A percentile compares a stretch with the other conserved stretches of the same genome.
phyloP scores from a whole-genome alignment of 1,140 invertebrate species.

The Choristoneura fumiferana region DNA sequence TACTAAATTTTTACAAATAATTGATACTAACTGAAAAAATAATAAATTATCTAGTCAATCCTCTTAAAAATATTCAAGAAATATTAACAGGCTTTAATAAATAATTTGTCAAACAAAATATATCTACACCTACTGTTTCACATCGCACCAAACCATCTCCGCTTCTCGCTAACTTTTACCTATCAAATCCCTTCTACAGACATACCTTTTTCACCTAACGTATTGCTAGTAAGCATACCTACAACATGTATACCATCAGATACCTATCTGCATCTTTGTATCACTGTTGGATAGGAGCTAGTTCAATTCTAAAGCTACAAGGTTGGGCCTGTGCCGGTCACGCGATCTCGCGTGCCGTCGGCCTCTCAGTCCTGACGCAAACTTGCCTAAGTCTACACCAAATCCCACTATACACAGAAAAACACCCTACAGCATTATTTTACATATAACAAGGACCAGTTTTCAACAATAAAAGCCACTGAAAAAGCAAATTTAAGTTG shows the following conservation, averaged over 20 bases:
- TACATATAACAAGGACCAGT: slow-evolving; percentile 22
- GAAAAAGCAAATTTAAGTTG: slow-evolving; percentile 4
- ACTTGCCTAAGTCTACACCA: slow-evolving; percentile 42
- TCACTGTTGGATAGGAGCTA: slow-evolving; percentile 17
- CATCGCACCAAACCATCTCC: no score
- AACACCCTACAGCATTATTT: slow-evolving; percentile 20
- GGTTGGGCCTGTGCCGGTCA: slow-evolving; percentile 40
- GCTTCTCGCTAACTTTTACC: no score
- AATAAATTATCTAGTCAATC: no score
- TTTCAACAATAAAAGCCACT: not conserved
- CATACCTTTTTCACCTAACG: no score
- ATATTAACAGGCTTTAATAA: no score
- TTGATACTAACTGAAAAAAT: no score
- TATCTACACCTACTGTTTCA: no score
- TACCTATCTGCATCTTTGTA: slow-evolving; percentile 9
- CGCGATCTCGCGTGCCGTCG: slow-evolving; percentile 66
- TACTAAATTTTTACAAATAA: no score
- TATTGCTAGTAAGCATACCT: no score
- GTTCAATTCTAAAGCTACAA: slow-evolving; percentile 27
- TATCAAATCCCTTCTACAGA: no score
- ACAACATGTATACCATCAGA: not conserved
- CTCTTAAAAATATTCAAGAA: no score
- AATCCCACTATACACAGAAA: slow-evolving; percentile 19
- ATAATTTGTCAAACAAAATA: no score
- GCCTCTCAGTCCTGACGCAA: slow-evolving; percentile 40